These are phyloP conservation scores for Capitella teleta DNA, from an alignment of 1,140 invertebrate genomes.

Conservation along the genomic window DNA sequence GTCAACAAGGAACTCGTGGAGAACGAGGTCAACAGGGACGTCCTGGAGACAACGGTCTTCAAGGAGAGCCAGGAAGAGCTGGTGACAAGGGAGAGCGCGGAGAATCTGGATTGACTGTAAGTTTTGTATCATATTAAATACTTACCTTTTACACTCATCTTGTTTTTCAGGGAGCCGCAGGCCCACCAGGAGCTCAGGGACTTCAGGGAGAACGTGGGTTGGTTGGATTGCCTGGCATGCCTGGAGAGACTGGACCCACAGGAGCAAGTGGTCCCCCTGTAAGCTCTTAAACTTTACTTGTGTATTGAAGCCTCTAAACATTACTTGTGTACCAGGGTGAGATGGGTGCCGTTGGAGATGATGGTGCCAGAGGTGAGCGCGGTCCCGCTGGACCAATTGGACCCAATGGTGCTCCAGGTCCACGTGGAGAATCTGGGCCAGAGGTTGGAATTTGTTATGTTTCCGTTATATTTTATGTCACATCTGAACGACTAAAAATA, in stretches of 20 bases:
- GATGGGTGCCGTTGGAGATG: not conserved
- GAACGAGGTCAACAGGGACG: conserved; percentile 51
- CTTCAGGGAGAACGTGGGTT: conserved; percentile 59
- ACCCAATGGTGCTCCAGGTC: not conserved
- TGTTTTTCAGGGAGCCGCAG: not conserved
- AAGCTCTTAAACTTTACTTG: not conserved
- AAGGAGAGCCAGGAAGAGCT: conserved; percentile 6
- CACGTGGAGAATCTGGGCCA: no score
- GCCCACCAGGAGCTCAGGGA: conserved; percentile 42
- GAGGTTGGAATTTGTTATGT: no score
- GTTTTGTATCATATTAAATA: not conserved
- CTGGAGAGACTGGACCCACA: conserved; percentile 16
- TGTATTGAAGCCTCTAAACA: not conserved
- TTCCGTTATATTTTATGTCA: no score
- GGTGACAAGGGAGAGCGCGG: conserved; percentile 12
- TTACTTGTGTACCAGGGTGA: conserved; percentile 2
- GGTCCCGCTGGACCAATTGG: conserved; percentile 21
- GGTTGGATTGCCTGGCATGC: conserved; percentile 2
- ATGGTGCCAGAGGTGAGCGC: conserved; percentile 22
- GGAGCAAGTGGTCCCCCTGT: conserved; percentile 15
- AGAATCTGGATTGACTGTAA: conserved; percentile 11
- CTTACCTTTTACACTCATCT: not conserved
- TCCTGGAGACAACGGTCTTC: conserved; percentile 8
- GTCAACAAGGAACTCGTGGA: conserved; percentile 10
- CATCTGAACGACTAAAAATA: not conserved